phyloP scores from a whole-genome alignment of 1,140 invertebrate species.

The Periplaneta americana region DNA sequence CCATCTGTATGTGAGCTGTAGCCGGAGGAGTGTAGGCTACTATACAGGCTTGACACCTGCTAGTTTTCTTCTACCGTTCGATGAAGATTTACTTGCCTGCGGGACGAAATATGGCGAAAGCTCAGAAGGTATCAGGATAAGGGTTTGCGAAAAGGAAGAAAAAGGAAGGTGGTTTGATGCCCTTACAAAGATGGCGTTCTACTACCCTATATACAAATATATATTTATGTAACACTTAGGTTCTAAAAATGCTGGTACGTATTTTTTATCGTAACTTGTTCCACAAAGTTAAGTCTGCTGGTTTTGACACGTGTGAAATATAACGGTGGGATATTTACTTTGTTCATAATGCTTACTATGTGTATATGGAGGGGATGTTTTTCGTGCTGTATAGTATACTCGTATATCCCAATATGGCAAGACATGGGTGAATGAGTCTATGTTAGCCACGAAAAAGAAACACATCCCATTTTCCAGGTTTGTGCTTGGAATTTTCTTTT shows the following conservation, averaged over 20 bases:
- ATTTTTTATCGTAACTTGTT: too few relatives aligned
- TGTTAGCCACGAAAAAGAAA: background rate
- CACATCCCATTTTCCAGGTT: background rate
- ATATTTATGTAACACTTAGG: too few relatives aligned
- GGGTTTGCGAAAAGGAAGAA: background rate
- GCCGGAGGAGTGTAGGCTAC: background rate
- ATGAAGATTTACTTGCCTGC: background rate
- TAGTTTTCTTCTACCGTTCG: background rate
- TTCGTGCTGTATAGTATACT: background rate
- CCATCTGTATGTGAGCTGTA: too few relatives aligned
- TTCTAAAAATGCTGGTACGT: background rate
- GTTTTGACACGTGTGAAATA: too few relatives aligned
- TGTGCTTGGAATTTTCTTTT: background rate
- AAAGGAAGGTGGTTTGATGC: background rate
- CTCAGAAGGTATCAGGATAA: background rate
- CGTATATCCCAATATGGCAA: background rate
- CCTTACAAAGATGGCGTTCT: background rate
- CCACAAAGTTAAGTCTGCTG: too few relatives aligned
- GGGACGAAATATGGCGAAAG: background rate
- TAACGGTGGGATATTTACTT: too few relatives aligned
- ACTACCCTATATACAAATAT: background rate
- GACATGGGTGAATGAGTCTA: background rate
- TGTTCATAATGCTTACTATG: too few relatives aligned
- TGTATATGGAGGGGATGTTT: background rate
- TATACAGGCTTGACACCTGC: background rate